phyloP scores from a whole-genome alignment of 1,140 invertebrate species.

The Leucophenga varia region DNA sequence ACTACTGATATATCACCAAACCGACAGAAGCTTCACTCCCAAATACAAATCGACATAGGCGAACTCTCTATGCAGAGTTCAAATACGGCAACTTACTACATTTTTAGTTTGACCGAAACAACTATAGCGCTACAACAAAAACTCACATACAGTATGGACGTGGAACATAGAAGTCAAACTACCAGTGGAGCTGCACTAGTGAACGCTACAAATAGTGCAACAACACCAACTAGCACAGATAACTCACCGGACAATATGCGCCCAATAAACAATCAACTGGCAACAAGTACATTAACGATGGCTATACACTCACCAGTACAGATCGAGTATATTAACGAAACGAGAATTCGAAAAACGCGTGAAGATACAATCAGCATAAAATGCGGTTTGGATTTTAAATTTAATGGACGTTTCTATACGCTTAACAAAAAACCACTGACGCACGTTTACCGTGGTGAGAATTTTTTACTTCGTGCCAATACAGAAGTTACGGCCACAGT shows the following conservation, averaged over 20 bases:
- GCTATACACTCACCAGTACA: conserved; percentile 35
- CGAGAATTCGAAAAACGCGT: conserved; percentile 42
- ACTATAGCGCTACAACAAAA: conserved; percentile 45
- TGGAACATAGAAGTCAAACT: conserved; percentile 20
- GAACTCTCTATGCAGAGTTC: conserved; percentile 42
- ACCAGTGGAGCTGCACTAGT: conserved; percentile 1
- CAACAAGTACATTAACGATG: conserved; percentile 6
- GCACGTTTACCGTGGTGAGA: conserved; percentile 47
- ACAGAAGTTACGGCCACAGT: conserved; percentile 38
- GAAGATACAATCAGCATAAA: conserved; percentile 38
- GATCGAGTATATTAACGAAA: conserved; percentile 50
- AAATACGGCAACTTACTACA: conserved; percentile 42
- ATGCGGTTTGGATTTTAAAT: conserved; percentile 31
- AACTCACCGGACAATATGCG: conserved; percentile 40
- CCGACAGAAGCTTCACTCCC: conserved; percentile 45
- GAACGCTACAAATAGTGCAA: conserved; percentile 7
- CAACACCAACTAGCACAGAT: conserved; percentile 37
- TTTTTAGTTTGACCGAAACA: conserved; percentile 44
- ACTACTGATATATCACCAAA: conserved; percentile 41
- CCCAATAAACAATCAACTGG: conserved; percentile 11
- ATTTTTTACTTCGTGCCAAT: conserved; percentile 48
- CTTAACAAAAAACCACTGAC: conserved; percentile 38
- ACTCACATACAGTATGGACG: conserved; percentile 47
- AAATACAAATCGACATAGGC: conserved; percentile 51
- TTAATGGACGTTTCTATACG: conserved; percentile 44